Evolutionary conservation across 2,113 vertebrate species (phyloP), one percentile per base, ranked within the genome.

Genomic region (Pituophis catenifer): DNA sequence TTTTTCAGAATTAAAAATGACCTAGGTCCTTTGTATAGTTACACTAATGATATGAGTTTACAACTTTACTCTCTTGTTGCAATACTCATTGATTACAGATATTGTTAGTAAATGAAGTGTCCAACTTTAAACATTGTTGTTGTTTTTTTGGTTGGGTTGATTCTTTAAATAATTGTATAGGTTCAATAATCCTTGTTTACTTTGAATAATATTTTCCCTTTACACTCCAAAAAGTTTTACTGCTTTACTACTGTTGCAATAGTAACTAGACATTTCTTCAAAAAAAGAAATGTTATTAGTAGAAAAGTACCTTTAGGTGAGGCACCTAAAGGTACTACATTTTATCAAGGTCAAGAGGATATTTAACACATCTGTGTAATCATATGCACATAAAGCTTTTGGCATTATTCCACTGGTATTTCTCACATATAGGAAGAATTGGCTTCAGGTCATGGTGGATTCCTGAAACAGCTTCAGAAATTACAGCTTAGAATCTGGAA

Each of bases 281-380:
- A 93, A 92, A 5, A 5, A 11, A 70, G 26, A 90, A 65, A 23
- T 88, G 89, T 3, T 93, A 26, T 85, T 48, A 48, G 4, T 5
- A 48, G 44, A 48, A 48, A 3, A 48, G 44, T 48, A 48, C 44
- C 44, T 48, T 48, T 48, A 48, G 44, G 53, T 19, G 54, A 58
- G 44, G 93, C 21, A 57, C 75, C 53, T 96, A 89, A 96, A 96
- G 94, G 94, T 94, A 94, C 44, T n/a, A 58, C 4, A 94, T 95
- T 91, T 90, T 93, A 88, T 94, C 44, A 88, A 86, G 81, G 89
- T 92, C 93, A 96, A 38, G 70, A 95, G 58, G 62, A 19, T 93
- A 96, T 93, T 93, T 96, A 1, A 57, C 88, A 86, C 13, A 59
- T 95, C 59, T 89, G 57, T 91, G 62, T 94, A 93, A 92, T 50